Percentiles rank a stretch among this genome's conserved stretches.
Evolutionary conservation across 2,113 vertebrate species (phyloP).

Genomic region (Chaetorhynchus papuensis): DNA sequence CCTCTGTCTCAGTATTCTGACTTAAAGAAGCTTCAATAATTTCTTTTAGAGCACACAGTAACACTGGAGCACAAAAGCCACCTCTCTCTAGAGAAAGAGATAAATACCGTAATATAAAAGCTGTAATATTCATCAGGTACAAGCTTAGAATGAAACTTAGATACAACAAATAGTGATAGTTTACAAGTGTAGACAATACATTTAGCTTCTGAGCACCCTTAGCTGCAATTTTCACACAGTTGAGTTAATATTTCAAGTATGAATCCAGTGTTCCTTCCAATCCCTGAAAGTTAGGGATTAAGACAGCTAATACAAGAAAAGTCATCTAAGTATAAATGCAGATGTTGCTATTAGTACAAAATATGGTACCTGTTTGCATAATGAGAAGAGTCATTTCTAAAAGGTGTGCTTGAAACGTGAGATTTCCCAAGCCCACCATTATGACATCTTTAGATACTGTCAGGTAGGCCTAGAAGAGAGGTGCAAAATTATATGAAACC

Average conservation of each 20-base stretch:
- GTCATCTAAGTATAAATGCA: background rate
- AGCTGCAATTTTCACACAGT: background rate
- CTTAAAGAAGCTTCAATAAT: constrained; percentile 66
- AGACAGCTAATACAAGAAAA: background rate
- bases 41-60: constrained; percentile 83
- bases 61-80: constrained; percentile 72
- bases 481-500: background rate
- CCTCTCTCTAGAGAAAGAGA: constrained; percentile 75
- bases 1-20: constrained; percentile 51
- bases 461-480: constrained; percentile 78
- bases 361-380: constrained; percentile 75
- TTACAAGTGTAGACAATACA: background rate
- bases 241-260: background rate
- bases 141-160: background rate
- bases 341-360: background rate
- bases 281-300: background rate
- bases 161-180: background rate
- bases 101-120: background rate
- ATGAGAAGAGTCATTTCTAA: constrained; percentile 76
- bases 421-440: constrained; percentile 81
- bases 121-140: background rate
- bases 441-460: constrained; percentile 79
- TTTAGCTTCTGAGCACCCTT: background rate
- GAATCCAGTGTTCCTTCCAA: background rate
- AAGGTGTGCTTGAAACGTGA: constrained; percentile 73